These are phyloP conservation scores for Zygaena filipendulae DNA, from an alignment of 2,888 invertebrate genomes.

Conservation along the genomic window DNA sequence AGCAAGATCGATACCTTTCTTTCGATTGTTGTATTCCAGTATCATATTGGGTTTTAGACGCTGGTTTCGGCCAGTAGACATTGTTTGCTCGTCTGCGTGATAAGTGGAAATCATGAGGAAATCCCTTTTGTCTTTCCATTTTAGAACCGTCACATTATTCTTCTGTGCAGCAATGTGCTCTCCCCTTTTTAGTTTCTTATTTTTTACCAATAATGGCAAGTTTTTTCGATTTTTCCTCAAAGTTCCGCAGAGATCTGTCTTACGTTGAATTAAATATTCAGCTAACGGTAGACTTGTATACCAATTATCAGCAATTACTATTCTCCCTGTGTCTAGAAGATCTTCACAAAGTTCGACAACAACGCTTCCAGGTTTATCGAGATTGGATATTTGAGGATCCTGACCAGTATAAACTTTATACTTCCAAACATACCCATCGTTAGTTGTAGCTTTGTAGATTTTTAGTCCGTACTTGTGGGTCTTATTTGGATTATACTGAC, in stretches of 20 bases:
- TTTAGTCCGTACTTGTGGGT: conserved; percentile 17
- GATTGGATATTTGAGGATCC: conserved; percentile 9
- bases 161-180: conserved; percentile 7
- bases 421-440: conserved; percentile 14
- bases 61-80: conserved; percentile 2
- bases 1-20: background rate
- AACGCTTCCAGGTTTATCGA: conserved; percentile 14
- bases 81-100: conserved; percentile 6
- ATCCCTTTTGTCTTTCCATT: conserved; percentile 12
- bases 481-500: conserved; percentile 18
- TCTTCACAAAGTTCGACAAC: conserved; percentile 11
- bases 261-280: conserved; percentile 6
- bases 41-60: conserved; percentile 8
- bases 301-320: conserved; percentile 7
- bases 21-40: conserved; percentile 6
- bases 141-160: conserved; percentile 8
- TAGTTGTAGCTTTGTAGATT: conserved; percentile 10
- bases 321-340: conserved; percentile 9
- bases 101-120: conserved; percentile 12
- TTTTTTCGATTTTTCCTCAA: conserved; percentile 6
- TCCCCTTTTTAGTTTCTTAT: conserved; percentile 7
- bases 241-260: conserved; percentile 9
- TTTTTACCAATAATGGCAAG: conserved; percentile 4
- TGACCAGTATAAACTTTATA: conserved; percentile 14
- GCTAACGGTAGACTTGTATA: conserved; percentile 8